A percentile compares a stretch with the other conserved stretches of the same genome.
Evolutionary conservation across 2,113 vertebrate species (phyloP).

Genomic region (Mirza zaza): DNA sequence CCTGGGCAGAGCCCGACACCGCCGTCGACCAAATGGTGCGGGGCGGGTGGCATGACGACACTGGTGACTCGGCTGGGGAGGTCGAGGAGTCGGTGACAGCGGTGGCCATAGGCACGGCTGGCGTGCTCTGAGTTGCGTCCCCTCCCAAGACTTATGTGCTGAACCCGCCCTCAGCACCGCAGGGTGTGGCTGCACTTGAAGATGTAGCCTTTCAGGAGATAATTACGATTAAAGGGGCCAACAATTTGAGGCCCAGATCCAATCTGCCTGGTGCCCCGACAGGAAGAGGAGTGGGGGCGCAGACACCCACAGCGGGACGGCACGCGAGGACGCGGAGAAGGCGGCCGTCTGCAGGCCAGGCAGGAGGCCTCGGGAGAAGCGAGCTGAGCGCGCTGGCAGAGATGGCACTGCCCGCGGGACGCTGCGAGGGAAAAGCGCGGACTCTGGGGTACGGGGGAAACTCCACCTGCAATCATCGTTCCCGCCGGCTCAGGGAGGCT

Average conservation of each 20-base stretch:
- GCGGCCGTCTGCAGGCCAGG: background rate
- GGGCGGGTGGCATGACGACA: background rate
- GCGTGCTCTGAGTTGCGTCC: background rate
- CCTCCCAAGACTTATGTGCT: background rate
- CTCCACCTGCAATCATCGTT: background rate
- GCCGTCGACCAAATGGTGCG: background rate
- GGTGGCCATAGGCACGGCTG: background rate
- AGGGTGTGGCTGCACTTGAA: background rate
- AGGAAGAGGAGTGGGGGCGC: background rate
- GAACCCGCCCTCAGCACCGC: background rate
- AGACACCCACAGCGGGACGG: background rate
- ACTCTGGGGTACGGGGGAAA: background rate
- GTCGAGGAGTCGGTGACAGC: background rate
- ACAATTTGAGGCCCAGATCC: background rate
- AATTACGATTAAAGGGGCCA: background rate
- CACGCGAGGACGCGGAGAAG: background rate
- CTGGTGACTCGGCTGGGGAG: background rate
- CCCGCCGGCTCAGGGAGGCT: fast-evolving
- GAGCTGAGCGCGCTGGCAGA: too few species aligned
- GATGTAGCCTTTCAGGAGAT: background rate
- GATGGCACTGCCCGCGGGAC: too few species aligned
- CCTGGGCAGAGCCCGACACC: background rate
- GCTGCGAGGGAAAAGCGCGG: background rate
- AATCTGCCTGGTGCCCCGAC: background rate
- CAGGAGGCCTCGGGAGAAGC: background rate